Evolutionary conservation across 2,797 vertebrate species (phyloP).

Genomic region (Gobio occitaniae): DNA sequence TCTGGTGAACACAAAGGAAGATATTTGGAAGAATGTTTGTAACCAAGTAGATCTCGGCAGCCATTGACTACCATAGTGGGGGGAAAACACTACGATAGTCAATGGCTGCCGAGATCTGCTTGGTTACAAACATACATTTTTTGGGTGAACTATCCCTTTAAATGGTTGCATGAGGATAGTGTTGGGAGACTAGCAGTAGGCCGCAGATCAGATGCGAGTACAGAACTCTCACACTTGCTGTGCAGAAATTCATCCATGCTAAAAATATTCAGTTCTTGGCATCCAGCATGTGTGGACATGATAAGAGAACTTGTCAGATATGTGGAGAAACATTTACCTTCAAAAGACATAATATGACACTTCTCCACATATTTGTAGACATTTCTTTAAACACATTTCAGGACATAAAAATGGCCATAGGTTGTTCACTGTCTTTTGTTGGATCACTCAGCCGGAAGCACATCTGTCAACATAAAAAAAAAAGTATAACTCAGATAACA

Average conservation of each 20-base stretch:
- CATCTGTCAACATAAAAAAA: constrained; percentile 37
- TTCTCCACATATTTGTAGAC: background rate
- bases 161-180: background rate
- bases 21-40: too few species aligned
- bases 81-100: too few species aligned
- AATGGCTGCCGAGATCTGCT: too few species aligned
- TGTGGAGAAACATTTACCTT: constrained; percentile 24
- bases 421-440: constrained; percentile 24
- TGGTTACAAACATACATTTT: too few species aligned
- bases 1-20: too few species aligned
- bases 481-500: background rate
- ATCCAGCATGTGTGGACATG: background rate
- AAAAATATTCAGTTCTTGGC: background rate
- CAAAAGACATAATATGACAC: background rate
- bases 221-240: constrained; percentile 8
- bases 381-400: constrained; percentile 11
- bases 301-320: constrained; percentile 23
- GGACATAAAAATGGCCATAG: background rate
- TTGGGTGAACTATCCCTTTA: too few species aligned
- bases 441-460: background rate
- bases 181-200: background rate
- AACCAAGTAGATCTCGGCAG: too few species aligned
- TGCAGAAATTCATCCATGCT: background rate
- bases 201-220: background rate
- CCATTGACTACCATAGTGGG: too few species aligned